Evolutionary conservation across 2,113 vertebrate species (phyloP).

Genomic region (Oreotragus oreotragus): DNA sequence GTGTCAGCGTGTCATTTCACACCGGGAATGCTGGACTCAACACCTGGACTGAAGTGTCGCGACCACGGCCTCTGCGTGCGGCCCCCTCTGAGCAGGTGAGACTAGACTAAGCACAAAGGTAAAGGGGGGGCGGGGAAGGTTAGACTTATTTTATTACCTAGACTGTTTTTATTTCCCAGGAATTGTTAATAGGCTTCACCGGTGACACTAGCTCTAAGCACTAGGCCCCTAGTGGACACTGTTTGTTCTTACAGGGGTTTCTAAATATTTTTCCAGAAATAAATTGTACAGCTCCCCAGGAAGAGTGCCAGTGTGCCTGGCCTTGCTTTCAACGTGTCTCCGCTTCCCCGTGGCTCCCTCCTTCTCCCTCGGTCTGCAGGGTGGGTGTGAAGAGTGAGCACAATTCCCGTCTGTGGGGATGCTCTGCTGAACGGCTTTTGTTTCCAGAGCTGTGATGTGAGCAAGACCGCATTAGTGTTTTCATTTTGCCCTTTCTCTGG

Average conservation of each 20-base stretch:
- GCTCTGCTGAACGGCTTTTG: neutral
- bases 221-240: neutral
- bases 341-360: neutral
- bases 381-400: neutral
- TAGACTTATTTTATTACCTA: neutral
- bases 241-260: neutral
- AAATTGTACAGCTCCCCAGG: neutral
- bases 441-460: neutral
- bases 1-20: neutral
- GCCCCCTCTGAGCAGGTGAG: neutral
- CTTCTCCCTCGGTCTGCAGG: fast-evolving
- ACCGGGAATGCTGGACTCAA: neutral
- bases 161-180: neutral
- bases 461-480: neutral
- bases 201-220: neutral
- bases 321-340: neutral
- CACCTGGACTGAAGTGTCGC: neutral
- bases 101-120: neutral
- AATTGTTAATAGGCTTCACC: neutral
- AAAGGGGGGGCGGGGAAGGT: neutral
- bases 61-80: neutral
- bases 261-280: neutral
- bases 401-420: neutral
- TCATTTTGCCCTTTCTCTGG: neutral
- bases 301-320: neutral